Percentiles rank a stretch among this genome's conserved stretches.
phyloP scores from a whole-genome alignment of 1,140 invertebrate species.

The Lepidurus packardi region DNA sequence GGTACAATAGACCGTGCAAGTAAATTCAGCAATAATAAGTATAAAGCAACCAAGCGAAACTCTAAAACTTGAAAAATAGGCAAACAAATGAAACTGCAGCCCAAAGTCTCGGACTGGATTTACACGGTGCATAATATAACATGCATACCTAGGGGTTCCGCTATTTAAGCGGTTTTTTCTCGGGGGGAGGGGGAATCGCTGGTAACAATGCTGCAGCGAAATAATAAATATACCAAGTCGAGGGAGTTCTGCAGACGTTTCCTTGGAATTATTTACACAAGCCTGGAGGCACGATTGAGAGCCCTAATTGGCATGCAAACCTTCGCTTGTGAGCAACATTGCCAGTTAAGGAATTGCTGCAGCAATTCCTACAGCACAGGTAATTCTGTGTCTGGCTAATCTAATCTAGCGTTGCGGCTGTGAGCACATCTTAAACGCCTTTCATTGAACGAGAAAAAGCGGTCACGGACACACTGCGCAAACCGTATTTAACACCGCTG shows the following conservation, averaged over 20 bases:
- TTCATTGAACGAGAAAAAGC: background rate
- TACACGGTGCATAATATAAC: no score
- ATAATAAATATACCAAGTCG: no score
- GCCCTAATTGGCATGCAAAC: conserved; percentile 20
- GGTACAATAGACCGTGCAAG: no score
- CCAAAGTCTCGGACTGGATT: no score
- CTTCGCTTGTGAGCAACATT: background rate
- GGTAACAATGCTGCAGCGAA: no score
- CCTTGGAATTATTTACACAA: background rate
- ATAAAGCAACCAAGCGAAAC: no score
- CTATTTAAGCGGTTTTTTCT: no score
- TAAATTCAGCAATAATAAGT: no score
- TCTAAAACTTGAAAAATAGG: no score
- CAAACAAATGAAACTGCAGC: no score
- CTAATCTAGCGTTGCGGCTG: background rate
- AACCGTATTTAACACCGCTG: background rate
- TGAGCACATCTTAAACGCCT: conserved; percentile 12
- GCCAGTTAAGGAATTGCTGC: conserved; percentile 8
- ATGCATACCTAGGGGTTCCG: no score
- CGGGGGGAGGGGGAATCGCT: no score
- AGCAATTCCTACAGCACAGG: conserved; percentile 1
- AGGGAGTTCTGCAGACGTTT: background rate
- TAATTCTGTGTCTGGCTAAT: background rate
- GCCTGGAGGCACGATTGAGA: background rate
- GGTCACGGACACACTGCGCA: conserved; percentile 13